Percentiles rank a stretch among this genome's conserved stretches.
These are phyloP conservation scores for Morinoia aosen DNA, from an alignment of 2,888 invertebrate genomes.

Conservation along the genomic window DNA sequence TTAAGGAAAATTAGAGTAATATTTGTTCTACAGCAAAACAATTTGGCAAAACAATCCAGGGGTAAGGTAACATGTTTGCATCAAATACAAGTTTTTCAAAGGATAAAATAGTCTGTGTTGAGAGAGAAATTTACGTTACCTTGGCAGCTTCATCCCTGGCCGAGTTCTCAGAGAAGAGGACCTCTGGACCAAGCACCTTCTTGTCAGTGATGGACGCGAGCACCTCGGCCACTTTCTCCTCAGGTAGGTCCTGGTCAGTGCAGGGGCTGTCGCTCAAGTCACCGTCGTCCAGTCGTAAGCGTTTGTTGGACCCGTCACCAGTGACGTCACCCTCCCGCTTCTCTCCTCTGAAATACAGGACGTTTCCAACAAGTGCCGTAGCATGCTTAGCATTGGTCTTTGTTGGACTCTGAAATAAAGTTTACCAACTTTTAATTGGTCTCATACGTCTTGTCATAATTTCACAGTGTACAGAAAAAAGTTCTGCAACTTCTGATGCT, in stretches of 20 bases:
- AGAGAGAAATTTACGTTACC: conserved; percentile 38
- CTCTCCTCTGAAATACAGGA: conserved; percentile 54
- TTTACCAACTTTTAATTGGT: too few species aligned
- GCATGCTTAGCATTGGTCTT: too few species aligned
- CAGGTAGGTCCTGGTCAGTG: conserved; percentile 79
- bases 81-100: too few species aligned
- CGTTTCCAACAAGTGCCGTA: too few species aligned
- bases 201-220: conserved; percentile 86
- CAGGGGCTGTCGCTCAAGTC: conserved; percentile 51
- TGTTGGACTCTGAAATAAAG: too few species aligned
- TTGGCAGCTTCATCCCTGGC: conserved; percentile 68
- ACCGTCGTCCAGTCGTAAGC: conserved; percentile 29
- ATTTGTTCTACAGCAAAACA: too few species aligned
- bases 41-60: too few species aligned
- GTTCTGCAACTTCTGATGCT: too few species aligned
- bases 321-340: conserved; percentile 58
- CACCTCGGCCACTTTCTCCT: conserved; percentile 85
- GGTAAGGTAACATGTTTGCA: too few species aligned
- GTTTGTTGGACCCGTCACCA: conserved; percentile 27
- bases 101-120: neutral
- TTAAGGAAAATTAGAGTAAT: too few species aligned
- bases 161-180: conserved; percentile 67
- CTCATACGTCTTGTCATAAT: too few species aligned
- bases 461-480: too few species aligned
- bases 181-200: conserved; percentile 87